Conservation (phyloP, 2,888 invertebrate species). For the Machimus rusticus region DNA sequence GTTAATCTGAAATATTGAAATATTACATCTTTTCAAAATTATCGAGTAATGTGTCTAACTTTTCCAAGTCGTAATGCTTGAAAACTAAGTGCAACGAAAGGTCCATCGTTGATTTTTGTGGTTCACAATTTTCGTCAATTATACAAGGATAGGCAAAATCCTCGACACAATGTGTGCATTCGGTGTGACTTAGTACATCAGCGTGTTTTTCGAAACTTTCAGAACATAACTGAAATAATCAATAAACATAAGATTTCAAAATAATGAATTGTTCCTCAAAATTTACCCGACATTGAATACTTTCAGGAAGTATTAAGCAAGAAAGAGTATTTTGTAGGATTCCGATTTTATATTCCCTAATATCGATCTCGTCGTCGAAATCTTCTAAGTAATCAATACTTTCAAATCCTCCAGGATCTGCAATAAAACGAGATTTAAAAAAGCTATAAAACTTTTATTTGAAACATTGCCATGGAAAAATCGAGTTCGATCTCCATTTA, state of each 20-base stretch:
- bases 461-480: too few relatives aligned
- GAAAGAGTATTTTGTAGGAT: conserved; percentile 41
- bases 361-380: conserved; percentile 32
- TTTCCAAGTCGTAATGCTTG: conserved; percentile 53
- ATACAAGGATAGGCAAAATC: conserved; percentile 52
- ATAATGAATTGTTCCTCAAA: background rate
- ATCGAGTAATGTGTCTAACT: conserved; percentile 33
- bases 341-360: conserved; percentile 36
- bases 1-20: conserved; percentile 6
- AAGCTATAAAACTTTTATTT: too few relatives aligned
- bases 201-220: conserved; percentile 45
- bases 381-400: conserved; percentile 44
- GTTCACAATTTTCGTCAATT: conserved; percentile 50
- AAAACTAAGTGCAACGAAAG: conserved; percentile 57
- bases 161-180: conserved; percentile 36
- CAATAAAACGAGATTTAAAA: too few relatives aligned
- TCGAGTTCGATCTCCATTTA: too few relatives aligned
- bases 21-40: background rate
- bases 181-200: conserved; percentile 45
- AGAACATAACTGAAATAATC: conserved; percentile 43
- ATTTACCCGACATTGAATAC: conserved; percentile 47
- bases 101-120: conserved; percentile 48
- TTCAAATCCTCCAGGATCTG: background rate
- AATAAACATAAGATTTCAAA: background rate
- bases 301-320: conserved; percentile 45